Evolutionary conservation across 1,140 invertebrate species (phyloP).

Genomic region (Aphaenogaster rudis): DNA sequence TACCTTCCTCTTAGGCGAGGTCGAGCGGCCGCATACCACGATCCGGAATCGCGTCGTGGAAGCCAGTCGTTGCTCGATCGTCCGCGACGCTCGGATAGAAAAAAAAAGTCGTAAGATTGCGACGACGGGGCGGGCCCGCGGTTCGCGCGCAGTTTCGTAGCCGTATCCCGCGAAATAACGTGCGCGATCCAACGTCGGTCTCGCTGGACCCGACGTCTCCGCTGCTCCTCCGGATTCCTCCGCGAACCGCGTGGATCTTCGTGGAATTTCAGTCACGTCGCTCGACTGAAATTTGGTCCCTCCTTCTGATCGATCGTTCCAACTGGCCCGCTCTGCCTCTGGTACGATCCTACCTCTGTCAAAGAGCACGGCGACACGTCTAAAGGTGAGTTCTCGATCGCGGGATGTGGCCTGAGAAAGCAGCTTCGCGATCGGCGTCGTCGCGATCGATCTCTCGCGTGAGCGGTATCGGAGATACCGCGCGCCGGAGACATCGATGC

Average conservation of each 20-base stretch:
- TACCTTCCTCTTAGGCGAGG: constrained; percentile 84
- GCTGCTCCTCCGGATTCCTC: neutral
- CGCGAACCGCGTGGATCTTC: constrained; percentile 3
- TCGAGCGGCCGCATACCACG: constrained; percentile 85
- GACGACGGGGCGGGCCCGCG: neutral
- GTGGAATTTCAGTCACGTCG: constrained; percentile 10
- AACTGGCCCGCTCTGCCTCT: neutral
- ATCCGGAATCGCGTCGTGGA: constrained; percentile 74
- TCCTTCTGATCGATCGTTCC: neutral
- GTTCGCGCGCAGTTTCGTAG: constrained; percentile 6
- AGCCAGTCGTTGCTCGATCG: constrained; percentile 74
- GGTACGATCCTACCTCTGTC: neutral
- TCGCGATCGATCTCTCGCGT: constrained; percentile 32
- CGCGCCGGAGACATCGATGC: constrained; percentile 49
- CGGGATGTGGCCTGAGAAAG: neutral
- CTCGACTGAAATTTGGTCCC: neutral
- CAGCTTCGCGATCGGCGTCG: neutral
- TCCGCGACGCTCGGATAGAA: constrained; percentile 69
- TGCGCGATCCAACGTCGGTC: constrained; percentile 3
- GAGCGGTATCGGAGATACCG: constrained; percentile 18
- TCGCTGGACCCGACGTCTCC: neutral
- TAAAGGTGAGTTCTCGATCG: constrained; percentile 32
- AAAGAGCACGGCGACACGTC: neutral
- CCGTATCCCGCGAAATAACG: neutral
- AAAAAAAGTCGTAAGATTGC: constrained; percentile 25